These are phyloP conservation scores for Beaufortia kweichowensis DNA, from an alignment of 2,113 vertebrate genomes.

Conservation along the genomic window DNA sequence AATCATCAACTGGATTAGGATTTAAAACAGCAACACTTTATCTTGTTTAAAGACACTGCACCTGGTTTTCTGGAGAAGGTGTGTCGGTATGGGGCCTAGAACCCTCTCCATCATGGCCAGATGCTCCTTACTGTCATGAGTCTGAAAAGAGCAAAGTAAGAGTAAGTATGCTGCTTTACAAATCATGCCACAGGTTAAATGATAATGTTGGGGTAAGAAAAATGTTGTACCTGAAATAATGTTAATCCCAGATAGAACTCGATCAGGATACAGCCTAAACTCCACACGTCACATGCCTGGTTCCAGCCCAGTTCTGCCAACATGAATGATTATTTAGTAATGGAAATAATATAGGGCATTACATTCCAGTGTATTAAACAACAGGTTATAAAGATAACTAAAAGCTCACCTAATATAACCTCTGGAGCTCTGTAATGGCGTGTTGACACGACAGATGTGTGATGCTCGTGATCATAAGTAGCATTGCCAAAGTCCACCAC, in stretches of 20 bases:
- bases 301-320: constrained; percentile 89
- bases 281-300: constrained; percentile 95
- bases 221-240: constrained; percentile 84
- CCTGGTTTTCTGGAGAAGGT: constrained; percentile 93
- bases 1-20: background rate
- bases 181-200: background rate
- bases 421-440: constrained; percentile 95
- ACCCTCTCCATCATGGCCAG: constrained; percentile 98
- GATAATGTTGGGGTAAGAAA: too few species aligned
- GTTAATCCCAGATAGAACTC: constrained; percentile 95
- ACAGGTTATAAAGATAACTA: background rate
- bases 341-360: background rate
- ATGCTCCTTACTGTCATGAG: constrained; percentile 95
- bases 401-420: constrained; percentile 87
- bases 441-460: constrained; percentile 94
- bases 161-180: background rate
- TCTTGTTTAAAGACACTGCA: constrained; percentile 50
- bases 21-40: too few species aligned
- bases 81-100: constrained; percentile 85
- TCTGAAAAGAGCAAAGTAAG: constrained; percentile 68
- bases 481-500: constrained; percentile 96
- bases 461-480: constrained; percentile 93
- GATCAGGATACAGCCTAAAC: constrained; percentile 92
- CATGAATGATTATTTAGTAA: background rate
- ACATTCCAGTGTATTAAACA: background rate